A percentile compares a stretch with the other conserved stretches of the same genome.
phyloP scores from a whole-genome alignment of 2,888 invertebrate species.

The Helicoverpa assulta region DNA sequence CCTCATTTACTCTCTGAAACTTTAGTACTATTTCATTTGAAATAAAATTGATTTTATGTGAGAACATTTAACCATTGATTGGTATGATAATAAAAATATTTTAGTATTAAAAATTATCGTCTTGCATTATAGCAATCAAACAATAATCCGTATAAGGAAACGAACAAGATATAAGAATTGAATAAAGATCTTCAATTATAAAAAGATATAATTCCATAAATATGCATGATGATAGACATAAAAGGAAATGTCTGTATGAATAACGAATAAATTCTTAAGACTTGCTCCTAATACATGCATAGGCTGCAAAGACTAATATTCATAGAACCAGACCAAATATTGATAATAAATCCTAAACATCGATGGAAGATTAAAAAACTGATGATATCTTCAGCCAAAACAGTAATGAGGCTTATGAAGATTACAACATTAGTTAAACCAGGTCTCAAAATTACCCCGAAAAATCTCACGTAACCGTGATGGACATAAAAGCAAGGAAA shows the following conservation, averaged over 20 bases:
- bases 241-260: conserved; percentile 51
- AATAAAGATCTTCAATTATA: conserved; percentile 54
- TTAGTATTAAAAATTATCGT: conserved; percentile 22
- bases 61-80: neutral
- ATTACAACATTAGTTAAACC: conserved; percentile 60
- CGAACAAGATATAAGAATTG: conserved; percentile 49
- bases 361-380: conserved; percentile 2
- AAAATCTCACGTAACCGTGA: conserved; percentile 84
- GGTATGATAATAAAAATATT: neutral
- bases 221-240: conserved; percentile 53
- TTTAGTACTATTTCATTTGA: conserved; percentile 55
- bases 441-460: conserved; percentile 78
- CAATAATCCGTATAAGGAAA: conserved; percentile 52
- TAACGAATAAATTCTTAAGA: conserved; percentile 49
- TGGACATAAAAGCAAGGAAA: conserved; percentile 88
- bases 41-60: conserved; percentile 10
- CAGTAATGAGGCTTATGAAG: conserved; percentile 48
- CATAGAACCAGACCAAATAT: conserved; percentile 8
- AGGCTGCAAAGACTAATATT: conserved; percentile 17
- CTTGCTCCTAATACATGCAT: conserved; percentile 33
- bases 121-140: conserved; percentile 47
- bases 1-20: conserved; percentile 62
- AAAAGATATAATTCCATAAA: conserved; percentile 56
- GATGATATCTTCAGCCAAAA: conserved; percentile 23
- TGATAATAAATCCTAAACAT: neutral